Evolutionary conservation across 2,888 invertebrate genomes (phyloP).

Genomic region (Calameuta pallipes): DNA sequence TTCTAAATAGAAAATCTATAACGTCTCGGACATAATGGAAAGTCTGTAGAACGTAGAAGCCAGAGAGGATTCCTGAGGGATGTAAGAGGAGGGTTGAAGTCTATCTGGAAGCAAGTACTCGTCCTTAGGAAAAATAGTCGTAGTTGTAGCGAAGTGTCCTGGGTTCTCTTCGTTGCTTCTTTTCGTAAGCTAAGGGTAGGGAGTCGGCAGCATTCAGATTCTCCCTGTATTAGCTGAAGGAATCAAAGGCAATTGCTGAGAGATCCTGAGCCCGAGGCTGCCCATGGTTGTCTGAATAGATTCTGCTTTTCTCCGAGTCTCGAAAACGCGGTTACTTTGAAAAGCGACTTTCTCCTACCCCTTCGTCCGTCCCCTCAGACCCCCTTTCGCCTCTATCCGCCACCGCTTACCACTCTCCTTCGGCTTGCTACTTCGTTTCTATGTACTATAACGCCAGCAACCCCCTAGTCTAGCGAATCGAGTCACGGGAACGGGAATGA

Average conservation of each 20-base stretch:
- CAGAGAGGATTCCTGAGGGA: background rate
- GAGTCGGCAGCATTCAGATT: slow-evolving; percentile 31
- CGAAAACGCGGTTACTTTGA: slow-evolving; percentile 5
- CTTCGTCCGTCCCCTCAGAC: slow-evolving; percentile 11
- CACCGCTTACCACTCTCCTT: background rate
- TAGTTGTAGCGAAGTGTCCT: background rate
- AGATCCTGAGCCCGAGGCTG: slow-evolving; percentile 28
- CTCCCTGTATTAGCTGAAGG: slow-evolving; percentile 35
- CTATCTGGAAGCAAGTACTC: background rate
- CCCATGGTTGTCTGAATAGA: slow-evolving; percentile 32
- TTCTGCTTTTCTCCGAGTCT: slow-evolving; percentile 17
- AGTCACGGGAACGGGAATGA: slow-evolving; percentile 3
- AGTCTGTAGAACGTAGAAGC: background rate
- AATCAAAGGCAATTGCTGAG: slow-evolving; percentile 45
- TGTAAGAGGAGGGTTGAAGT: background rate
- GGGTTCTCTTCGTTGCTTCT: background rate
- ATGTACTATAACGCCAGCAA: background rate
- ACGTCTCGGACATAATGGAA: background rate
- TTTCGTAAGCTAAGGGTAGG: background rate
- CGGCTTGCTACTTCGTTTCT: background rate
- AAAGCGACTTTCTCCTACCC: background rate
- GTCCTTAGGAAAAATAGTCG: background rate
- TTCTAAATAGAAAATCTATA: slow-evolving; percentile 3
- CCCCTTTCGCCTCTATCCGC: slow-evolving; percentile 16
- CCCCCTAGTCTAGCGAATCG: slow-evolving; percentile 3